Evolutionary conservation across 2,888 invertebrate species (phyloP).

Genomic region (Pteria penguin): DNA sequence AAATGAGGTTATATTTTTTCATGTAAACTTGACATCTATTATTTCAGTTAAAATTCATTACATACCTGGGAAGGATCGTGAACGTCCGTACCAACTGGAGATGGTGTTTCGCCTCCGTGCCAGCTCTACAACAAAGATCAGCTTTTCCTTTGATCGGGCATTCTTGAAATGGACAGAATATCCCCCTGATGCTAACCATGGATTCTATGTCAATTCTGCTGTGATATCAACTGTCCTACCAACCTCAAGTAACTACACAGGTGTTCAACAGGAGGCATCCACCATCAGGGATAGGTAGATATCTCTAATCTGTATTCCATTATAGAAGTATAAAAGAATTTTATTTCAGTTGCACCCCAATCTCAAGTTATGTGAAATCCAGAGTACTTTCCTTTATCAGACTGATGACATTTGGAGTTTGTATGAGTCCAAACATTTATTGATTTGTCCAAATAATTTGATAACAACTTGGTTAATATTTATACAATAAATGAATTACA

Average conservation of each 20-base stretch:
- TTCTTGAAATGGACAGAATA: constrained; percentile 99
- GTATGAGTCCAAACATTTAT: too few relatives aligned
- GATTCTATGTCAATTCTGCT: constrained; percentile 96
- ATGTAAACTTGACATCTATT: too few relatives aligned
- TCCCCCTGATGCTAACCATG: constrained; percentile 99
- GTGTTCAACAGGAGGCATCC: constrained; percentile 87
- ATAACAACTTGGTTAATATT: too few relatives aligned
- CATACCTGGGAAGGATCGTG: constrained; percentile 90
- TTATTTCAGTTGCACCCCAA: background rate
- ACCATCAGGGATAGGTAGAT: constrained; percentile 81
- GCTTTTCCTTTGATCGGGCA: constrained; percentile 95
- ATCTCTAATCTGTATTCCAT: background rate
- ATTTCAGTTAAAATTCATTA: constrained; percentile 75
- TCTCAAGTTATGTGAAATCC: too few relatives aligned
- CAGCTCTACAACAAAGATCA: constrained; percentile 88
- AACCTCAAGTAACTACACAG: constrained; percentile 87
- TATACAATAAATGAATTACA: too few relatives aligned
- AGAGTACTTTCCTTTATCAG: too few relatives aligned
- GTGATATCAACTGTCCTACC: constrained; percentile 90
- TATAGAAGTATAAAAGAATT: background rate
- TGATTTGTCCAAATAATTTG: too few relatives aligned
- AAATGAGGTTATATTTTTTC: too few relatives aligned
- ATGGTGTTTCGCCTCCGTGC: constrained; percentile 88
- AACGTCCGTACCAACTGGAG: constrained; percentile 93
- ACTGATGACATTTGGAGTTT: too few relatives aligned